Conservation (phyloP, 2,888 invertebrate genomes). For the Panorpa germanica region DNA sequence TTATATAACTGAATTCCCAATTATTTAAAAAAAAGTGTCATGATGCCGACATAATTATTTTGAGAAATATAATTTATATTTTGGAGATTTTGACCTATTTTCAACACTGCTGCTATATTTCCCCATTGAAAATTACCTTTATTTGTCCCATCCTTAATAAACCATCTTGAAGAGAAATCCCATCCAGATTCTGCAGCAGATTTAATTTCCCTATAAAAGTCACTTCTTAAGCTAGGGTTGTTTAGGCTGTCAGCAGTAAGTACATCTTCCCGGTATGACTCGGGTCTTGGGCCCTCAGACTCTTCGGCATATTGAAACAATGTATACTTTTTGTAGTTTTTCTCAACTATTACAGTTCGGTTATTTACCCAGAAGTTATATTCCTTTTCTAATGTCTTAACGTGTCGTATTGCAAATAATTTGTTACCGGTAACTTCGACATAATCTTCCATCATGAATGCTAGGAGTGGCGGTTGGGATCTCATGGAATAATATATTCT, state of each 20-base stretch:
- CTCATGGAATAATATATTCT: conserved; percentile 70
- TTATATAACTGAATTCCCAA: too few species aligned
- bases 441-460: conserved; percentile 68
- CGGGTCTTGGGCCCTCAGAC: conserved; percentile 70
- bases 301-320: conserved; percentile 55
- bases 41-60: too few species aligned
- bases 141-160: conserved; percentile 44
- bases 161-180: conserved; percentile 91
- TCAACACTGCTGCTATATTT: too few species aligned
- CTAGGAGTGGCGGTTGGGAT: conserved; percentile 64
- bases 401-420: conserved; percentile 39
- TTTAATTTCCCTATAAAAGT: conserved; percentile 65
- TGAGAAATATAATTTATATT: too few species aligned
- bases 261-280: conserved; percentile 68
- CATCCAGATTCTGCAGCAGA: conserved; percentile 89
- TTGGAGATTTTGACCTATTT: too few species aligned
- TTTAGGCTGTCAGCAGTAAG: conserved; percentile 31
- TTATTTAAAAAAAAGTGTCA: too few species aligned
- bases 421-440: conserved; percentile 49
- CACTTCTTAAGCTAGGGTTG: conserved; percentile 34
- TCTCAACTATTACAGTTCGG: conserved; percentile 39
- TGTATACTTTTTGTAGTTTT: conserved; percentile 40
- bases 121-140: conserved; percentile 29
- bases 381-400: conserved; percentile 52
- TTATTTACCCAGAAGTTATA: conserved; percentile 70